A percentile compares a stretch with the other conserved stretches of the same genome.
Conservation (phyloP, 2,113 vertebrate genomes). For the Diadophis punctatus region DNA sequence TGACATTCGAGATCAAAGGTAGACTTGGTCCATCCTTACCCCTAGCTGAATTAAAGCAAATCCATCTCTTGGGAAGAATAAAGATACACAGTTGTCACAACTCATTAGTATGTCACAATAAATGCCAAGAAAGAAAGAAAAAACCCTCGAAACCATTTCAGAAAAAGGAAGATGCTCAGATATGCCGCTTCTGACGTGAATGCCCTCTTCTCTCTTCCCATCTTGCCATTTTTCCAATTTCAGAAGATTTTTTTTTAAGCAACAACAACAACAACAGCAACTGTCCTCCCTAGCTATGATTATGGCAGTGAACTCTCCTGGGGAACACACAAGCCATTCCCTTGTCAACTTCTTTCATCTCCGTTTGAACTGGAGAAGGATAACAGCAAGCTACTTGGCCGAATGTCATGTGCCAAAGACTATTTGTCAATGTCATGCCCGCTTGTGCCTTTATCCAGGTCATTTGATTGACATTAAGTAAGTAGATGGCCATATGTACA, state of each 20-base stretch:
- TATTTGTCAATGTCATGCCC: conserved; percentile 16
- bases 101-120: not conserved
- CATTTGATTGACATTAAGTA: conserved; percentile 62
- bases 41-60: not conserved
- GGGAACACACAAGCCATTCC: conserved; percentile 62
- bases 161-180: conserved; percentile 60
- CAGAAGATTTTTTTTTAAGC: not conserved
- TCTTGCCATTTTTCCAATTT: not conserved
- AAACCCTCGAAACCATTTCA: not conserved
- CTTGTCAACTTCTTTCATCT: conserved; percentile 67
- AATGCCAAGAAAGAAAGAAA: not conserved
- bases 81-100: not conserved
- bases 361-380: conserved; percentile 49
- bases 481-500: conserved; percentile 67
- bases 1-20: not conserved
- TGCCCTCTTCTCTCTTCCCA: conserved; percentile 16
- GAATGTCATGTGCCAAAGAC: conserved; percentile 30
- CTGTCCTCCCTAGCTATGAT: not conserved
- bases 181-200: conserved; percentile 54
- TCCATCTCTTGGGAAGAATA: not conserved
- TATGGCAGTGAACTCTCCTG: conserved; percentile 31
- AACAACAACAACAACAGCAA: not conserved
- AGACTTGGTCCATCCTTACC: not conserved
- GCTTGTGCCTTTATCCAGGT: conserved; percentile 54
- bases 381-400: conserved; percentile 33